A percentile compares a stretch with the other conserved stretches of the same genome.
Conservation (phyloP, 1,140 invertebrate genomes). For the Aphelenchoides avenae region DNA sequence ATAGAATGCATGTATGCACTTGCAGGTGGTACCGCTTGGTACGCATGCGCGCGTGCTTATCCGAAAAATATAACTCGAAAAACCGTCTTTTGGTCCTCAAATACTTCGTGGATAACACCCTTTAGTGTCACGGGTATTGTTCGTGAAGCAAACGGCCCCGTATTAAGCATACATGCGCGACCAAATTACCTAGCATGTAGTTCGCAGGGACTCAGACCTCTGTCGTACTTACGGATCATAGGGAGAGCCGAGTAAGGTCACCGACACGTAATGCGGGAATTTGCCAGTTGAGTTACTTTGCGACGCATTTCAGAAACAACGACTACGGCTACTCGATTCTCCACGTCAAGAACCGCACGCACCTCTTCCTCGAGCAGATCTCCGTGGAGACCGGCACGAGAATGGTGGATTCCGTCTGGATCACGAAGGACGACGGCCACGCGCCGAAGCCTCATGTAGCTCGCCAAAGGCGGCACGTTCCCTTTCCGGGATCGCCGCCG, state of each 20-base stretch:
- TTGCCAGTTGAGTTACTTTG: slow-evolving; percentile 73
- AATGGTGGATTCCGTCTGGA: slow-evolving; percentile 32
- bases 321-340: slow-evolving; percentile 91
- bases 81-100: too few species aligned
- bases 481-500: neutral
- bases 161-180: too few species aligned
- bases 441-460: slow-evolving; percentile 8
- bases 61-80: slow-evolving; percentile 52
- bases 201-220: too few species aligned
- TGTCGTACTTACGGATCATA: too few species aligned
- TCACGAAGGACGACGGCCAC: slow-evolving; percentile 26
- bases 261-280: slow-evolving; percentile 60
- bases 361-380: slow-evolving; percentile 86
- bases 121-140: too few species aligned
- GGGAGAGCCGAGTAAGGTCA: too few species aligned
- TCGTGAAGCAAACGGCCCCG: too few species aligned
- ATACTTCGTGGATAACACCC: too few species aligned
- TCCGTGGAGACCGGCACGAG: slow-evolving; percentile 65
- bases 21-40: slow-evolving; percentile 1
- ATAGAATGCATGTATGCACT: too few species aligned
- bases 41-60: neutral
- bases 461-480: neutral
- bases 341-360: slow-evolving; percentile 74
- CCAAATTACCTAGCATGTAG: too few species aligned
- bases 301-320: slow-evolving; percentile 70